Base-by-base conservation (phyloP, 2,888 invertebrate species). In the Theodoxus fluviatilis region DNA sequence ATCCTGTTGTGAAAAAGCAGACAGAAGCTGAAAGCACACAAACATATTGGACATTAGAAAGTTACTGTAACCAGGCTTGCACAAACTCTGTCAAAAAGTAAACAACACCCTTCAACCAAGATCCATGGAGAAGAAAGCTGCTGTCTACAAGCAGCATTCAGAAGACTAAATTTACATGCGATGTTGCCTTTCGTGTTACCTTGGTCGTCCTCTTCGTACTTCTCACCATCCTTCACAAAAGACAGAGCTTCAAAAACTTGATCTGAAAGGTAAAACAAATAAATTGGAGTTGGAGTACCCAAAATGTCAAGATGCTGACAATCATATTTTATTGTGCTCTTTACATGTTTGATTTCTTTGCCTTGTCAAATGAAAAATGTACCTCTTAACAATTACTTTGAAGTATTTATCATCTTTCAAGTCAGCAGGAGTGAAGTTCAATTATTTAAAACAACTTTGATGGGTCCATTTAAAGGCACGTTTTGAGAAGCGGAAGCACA, bases 221-320 rank as follows among this genome's bases (percentile, higher is more conserved):
- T 87, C 1, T 90, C 89, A 0, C 89, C 88, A 75, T 91, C 90
- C 71, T 91, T 90, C 0, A 92, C 90, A 86, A 91, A 92, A 40
- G 90, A 86, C 88, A 94, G 90, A 0, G 91, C 91, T 83, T 92
- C 91, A 76, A 91, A 90, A 0, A 94, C 88, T 82, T 92, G 91
- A 78, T 92, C 91, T 91, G 89, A 35, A 90, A 83, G 86, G 40
- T 35, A 65, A 31, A 61, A 74, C 64, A 31, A 28, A 52, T 18
- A 4, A 59, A 59, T 25, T 15, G 18, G 18, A 18, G 31, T 59
- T 7, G n/a, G n/a, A n/a, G n/a, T 7, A 28, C 3, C 22, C 52
- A 22, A 31, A 57, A 6, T 49, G 22, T 28, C 67, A 49, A 67
- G 6, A 67, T 67, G 18, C 22, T 7, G 31, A 59, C 31, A 18